Percentiles rank a stretch among this genome's conserved stretches.
These are phyloP conservation scores for Copsychus sechellarum DNA, from an alignment of 2,113 vertebrate genomes.

Conservation along the genomic window DNA sequence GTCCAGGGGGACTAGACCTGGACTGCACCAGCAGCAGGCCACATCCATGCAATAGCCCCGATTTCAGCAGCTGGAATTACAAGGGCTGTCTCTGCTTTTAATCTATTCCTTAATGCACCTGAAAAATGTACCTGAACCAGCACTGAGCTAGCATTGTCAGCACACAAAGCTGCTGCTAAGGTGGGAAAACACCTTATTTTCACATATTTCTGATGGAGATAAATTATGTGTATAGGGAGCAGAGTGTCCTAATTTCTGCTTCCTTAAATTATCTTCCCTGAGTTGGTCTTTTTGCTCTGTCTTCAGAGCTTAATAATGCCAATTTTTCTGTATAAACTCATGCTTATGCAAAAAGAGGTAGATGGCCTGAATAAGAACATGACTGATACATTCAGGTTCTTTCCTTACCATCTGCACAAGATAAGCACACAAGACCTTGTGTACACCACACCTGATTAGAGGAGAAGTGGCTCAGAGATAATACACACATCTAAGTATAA, in stretches of 20 bases:
- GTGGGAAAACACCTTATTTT: not conserved
- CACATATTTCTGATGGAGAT: constrained; percentile 26
- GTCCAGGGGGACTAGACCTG: not conserved
- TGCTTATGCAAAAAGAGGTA: not conserved
- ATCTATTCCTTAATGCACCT: constrained; percentile 33
- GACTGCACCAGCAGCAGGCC: not conserved
- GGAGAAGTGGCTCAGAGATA: not conserved
- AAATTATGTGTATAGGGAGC: not conserved
- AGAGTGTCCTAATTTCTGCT: not conserved
- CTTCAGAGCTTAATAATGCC: not conserved
- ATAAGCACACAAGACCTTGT: not conserved
- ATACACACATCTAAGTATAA: not conserved
- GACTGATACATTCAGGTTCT: not conserved
- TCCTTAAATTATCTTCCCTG: not conserved
- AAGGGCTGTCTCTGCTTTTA: not conserved
- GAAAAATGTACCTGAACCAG: constrained; percentile 17
- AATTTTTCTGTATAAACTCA: not conserved
- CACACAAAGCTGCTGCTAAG: not conserved
- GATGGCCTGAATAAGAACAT: not conserved
- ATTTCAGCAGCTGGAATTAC: not conserved
- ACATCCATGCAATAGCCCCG: not conserved
- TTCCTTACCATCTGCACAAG: not conserved
- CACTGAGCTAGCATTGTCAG: not conserved
- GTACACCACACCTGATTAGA: not conserved
- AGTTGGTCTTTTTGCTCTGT: not conserved